Evolutionary conservation across 1,140 invertebrate species (phyloP).

Genomic region (Rhopalosiphum padi): DNA sequence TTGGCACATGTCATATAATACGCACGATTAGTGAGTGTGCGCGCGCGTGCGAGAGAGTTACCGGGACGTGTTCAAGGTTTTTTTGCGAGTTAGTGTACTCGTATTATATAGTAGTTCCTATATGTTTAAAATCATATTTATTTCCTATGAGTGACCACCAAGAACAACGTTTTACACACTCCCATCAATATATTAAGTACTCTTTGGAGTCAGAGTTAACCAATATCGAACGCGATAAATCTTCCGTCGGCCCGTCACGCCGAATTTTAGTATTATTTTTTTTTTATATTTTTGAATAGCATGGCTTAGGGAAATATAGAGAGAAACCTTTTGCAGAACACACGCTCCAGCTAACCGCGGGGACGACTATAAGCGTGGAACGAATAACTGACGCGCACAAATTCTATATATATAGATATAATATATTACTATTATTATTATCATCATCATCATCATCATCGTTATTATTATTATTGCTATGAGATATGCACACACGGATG

Average conservation of each 20-base stretch:
- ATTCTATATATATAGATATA: not conserved
- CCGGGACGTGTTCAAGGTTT: conserved; percentile 15
- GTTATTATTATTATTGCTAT: not conserved
- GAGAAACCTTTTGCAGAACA: not conserved
- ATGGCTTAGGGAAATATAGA: not conserved
- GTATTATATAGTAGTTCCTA: not conserved
- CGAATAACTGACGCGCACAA: not conserved
- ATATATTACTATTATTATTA: not conserved
- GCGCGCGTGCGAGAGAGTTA: not conserved
- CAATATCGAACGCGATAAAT: conserved; percentile 26
- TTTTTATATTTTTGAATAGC: not conserved
- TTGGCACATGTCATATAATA: conserved; percentile 37
- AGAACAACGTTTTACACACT: not conserved
- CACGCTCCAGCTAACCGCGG: not conserved
- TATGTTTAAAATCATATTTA: not conserved
- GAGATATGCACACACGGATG: not conserved
- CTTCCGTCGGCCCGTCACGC: not conserved
- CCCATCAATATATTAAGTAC: not conserved
- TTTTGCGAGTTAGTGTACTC: not conserved
- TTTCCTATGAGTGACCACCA: not conserved
- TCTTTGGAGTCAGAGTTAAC: not conserved
- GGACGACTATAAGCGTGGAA: not conserved
- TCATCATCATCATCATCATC: not conserved
- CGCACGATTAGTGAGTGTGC: not conserved
- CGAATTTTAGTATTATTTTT: conserved; percentile 20